Evolutionary conservation across 1,140 invertebrate species (phyloP), one percentile per base, ranked within the genome.

Genomic region (Calliopsis andreniformis): DNA sequence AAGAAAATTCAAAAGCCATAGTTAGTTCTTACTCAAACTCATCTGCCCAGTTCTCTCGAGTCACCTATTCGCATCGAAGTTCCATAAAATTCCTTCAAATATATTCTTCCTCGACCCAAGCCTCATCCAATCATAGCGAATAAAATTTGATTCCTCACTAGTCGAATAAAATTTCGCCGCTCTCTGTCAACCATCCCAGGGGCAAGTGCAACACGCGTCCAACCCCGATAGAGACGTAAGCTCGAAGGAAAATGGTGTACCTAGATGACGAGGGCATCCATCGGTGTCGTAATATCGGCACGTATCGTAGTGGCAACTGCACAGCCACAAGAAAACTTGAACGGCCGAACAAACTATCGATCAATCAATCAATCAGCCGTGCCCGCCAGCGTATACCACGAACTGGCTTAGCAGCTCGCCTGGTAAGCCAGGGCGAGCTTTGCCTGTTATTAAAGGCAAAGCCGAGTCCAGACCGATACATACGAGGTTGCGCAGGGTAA

Each of bases 391-490:
- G 45, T 64, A 23, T 42, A 72, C n/a, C 47, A 30, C 12, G 51
- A 53, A 16, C 39, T 63, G 28, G 63, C 62, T 67, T 66, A 56
- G 47, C 23, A 66, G 71, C 62, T 75, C 7, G 16, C 16, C 35
- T 16, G 63, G 49, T 35, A 67, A 58, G 61, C 25, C 39, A 32
- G 23, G 42, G 47, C 51, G 30, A 20, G 71, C 51, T 67, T 67
- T 75, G 71, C 20, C 42, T 67, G 62, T 75, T 75, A 75, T 75
- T 75, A 75, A 75, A 75, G 71, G 71, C 51, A 67, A 75, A 56
- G 62, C 71, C 58, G 63, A 67, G 63, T n/a, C n/a, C 62, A 56
- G 63, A 47, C 39, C 51, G 39, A 67, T 75, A 56, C 28, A 67
- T 30, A 39, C 51, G 16, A n/a, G 49, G 16, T 10, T 23, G 20